These are phyloP conservation scores for Fragum sueziense DNA, from an alignment of 2,888 invertebrate species.

Conservation along the genomic window DNA sequence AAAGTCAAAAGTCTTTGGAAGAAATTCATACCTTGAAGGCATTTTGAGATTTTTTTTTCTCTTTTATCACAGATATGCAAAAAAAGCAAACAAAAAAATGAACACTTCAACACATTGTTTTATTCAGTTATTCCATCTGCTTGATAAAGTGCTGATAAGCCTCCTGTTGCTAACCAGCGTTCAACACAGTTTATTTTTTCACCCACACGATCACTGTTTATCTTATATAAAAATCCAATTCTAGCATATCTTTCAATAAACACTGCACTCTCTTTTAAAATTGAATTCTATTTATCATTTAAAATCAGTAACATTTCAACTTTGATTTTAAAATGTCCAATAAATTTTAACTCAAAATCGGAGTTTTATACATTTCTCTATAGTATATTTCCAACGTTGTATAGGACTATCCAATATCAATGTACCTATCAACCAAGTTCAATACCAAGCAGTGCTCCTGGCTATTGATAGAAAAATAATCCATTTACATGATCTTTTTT, in stretches of 20 bases:
- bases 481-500: not conserved
- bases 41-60: slow-evolving; percentile 1
- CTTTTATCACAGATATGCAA: not conserved
- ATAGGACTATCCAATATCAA: slow-evolving; percentile 8
- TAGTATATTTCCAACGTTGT: not conserved
- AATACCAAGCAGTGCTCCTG: not conserved
- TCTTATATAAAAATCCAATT: not conserved
- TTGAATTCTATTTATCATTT: not conserved
- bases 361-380: not conserved
- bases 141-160: not conserved
- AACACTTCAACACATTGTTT: not conserved
- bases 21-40: slow-evolving; percentile 27
- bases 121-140: not conserved
- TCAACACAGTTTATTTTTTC: not conserved
- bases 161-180: slow-evolving; percentile 5
- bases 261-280: not conserved
- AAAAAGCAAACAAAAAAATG: not conserved
- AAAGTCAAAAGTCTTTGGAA: slow-evolving; percentile 44
- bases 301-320: not conserved
- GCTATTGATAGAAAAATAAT: not conserved
- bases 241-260: not conserved
- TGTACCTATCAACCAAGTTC: slow-evolving; percentile 21
- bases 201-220: not conserved
- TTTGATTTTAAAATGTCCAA: not conserved
- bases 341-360: not conserved